These are phyloP conservation scores for Cyrtodaria siliqua DNA, from an alignment of 2,888 invertebrate genomes.

Conservation along the genomic window DNA sequence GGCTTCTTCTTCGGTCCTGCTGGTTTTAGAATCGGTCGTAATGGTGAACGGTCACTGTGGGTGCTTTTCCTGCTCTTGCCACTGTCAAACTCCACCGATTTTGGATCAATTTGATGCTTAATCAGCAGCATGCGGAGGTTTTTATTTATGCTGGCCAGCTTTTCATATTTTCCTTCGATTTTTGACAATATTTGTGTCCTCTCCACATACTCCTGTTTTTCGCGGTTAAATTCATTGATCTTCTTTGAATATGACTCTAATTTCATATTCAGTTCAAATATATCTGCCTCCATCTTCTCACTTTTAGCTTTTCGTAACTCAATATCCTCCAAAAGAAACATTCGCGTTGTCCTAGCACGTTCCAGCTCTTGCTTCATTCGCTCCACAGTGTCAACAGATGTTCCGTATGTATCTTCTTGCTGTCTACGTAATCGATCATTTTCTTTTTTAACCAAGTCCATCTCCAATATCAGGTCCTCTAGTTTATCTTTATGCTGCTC, in stretches of 20 bases:
- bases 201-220: conserved; percentile 50
- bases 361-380: conserved; percentile 62
- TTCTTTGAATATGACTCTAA: conserved; percentile 58
- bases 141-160: conserved; percentile 52
- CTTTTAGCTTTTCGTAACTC: conserved; percentile 59
- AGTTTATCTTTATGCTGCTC: conserved; percentile 55
- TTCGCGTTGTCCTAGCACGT: conserved; percentile 49
- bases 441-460: conserved; percentile 56
- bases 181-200: conserved; percentile 25
- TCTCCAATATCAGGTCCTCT: conserved; percentile 57
- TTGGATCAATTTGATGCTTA: conserved; percentile 60
- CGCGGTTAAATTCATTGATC: conserved; percentile 45
- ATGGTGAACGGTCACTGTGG: conserved; percentile 22
- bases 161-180: conserved; percentile 58
- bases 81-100: conserved; percentile 58
- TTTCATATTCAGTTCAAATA: conserved; percentile 65
- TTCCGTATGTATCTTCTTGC: conserved; percentile 59
- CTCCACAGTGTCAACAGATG: conserved; percentile 56
- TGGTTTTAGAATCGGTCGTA: conserved; percentile 46
- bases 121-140: conserved; percentile 52
- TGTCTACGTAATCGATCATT: conserved; percentile 58
- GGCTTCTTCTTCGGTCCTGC: conserved; percentile 24
- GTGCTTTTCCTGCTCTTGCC: conserved; percentile 41
- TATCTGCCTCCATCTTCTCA: conserved; percentile 62
- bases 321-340: conserved; percentile 60